phyloP scores from a whole-genome alignment of 2,888 invertebrate species.

The Ophion ellenae region DNA sequence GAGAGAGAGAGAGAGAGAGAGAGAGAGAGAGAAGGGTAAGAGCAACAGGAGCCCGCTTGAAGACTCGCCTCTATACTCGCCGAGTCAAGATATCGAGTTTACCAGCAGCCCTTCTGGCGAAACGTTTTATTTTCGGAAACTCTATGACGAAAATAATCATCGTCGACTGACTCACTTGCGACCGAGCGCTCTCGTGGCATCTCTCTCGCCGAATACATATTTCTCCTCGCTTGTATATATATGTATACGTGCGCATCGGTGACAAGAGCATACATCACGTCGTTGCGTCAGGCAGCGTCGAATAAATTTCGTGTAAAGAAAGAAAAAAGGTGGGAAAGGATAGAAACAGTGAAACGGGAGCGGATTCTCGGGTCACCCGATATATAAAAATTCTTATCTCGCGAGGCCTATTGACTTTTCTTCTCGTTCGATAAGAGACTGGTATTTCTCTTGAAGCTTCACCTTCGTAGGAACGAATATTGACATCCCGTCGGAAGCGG shows the following conservation, averaged over 20 bases:
- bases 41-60: background rate
- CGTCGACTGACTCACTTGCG: slow-evolving; percentile 78
- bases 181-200: slow-evolving; percentile 30
- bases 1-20: background rate
- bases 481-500: background rate
- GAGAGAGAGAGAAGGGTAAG: background rate
- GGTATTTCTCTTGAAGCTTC: background rate
- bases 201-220: slow-evolving; percentile 10
- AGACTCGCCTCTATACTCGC: background rate
- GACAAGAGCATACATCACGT: background rate
- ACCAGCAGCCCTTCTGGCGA: slow-evolving; percentile 76
- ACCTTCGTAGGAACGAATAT: background rate
- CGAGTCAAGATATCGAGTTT: slow-evolving; percentile 5
- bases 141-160: slow-evolving; percentile 81
- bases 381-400: background rate
- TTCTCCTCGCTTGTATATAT: background rate
- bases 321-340: background rate
- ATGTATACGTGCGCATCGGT: background rate
- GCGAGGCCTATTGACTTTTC: background rate
- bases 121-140: slow-evolving; percentile 79
- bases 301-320: background rate
- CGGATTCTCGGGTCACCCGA: background rate
- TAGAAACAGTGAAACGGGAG: no score
- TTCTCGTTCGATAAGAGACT: background rate
- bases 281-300: background rate